phyloP scores from a whole-genome alignment of 2,888 invertebrate genomes.

The Tetranychus piercei region DNA sequence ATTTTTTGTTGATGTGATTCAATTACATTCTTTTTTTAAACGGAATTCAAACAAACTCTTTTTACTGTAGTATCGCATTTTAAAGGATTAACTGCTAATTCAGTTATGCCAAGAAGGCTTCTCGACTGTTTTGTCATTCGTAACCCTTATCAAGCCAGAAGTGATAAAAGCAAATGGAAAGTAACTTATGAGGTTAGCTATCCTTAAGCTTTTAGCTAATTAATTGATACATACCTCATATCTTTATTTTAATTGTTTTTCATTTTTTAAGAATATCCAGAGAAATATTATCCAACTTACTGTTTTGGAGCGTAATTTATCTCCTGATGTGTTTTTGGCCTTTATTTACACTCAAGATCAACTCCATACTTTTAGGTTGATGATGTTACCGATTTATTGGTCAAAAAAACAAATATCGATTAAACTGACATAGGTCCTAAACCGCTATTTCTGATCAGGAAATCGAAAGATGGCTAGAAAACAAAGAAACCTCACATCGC shows the following conservation, averaged over 20 bases:
- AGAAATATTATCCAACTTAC: constrained; percentile 34
- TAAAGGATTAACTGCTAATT: constrained; percentile 22
- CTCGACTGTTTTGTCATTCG: constrained; percentile 27
- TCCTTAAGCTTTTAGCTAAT: neutral
- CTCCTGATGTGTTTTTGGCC: constrained; percentile 29
- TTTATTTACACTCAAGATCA: constrained; percentile 26
- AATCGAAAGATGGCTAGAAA: constrained; percentile 24
- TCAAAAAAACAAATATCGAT: constrained; percentile 24
- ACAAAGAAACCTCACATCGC: constrained; percentile 20
- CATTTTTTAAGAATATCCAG: constrained; percentile 30
- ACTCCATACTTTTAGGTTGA: constrained; percentile 37
- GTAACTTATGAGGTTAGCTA: constrained; percentile 25
- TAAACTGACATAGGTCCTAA: constrained; percentile 26
- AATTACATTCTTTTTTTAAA: too few relatives aligned
- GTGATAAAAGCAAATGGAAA: constrained; percentile 34
- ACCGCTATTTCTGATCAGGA: constrained; percentile 22
- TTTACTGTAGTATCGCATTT: constrained; percentile 25
- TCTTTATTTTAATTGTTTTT: neutral
- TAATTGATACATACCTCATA: too few relatives aligned
- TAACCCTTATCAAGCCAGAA: constrained; percentile 29
- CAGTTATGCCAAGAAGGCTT: constrained; percentile 22
- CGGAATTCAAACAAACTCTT: too few relatives aligned
- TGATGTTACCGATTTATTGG: constrained; percentile 34
- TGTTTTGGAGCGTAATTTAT: constrained; percentile 35
- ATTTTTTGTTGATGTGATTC: constrained; percentile 35